Base-by-base conservation (phyloP, 2,888 invertebrate species). In the Drosophila tanythrix region DNA sequence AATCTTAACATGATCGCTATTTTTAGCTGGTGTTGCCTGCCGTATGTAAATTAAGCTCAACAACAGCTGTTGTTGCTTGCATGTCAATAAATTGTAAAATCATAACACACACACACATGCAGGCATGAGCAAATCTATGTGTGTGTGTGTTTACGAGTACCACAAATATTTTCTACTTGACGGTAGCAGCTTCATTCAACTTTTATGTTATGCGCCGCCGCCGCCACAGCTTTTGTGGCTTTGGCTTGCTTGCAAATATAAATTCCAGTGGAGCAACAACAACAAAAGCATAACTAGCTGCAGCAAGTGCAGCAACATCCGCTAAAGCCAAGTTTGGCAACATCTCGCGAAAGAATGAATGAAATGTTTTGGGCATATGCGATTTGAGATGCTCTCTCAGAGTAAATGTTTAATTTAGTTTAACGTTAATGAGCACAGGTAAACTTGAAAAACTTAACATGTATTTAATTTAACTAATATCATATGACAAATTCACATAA, bases 241-340 rank as follows among this genome's bases (percentile, higher is more conserved):
- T 61, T 77, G 53, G 64, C 51, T 46, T 38, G 33, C 31, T 43
- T 59, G 52, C 33, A 68, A 76, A 76, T 68, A 65, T 63, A 79
- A 77, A 79, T 79, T 81, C 72, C 81, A 76, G 31, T 46, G 64
- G 58, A 55, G 40, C 53, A 52, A 13, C 58, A 62, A 11, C 36
- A 71, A 61, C 38, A 57, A 18, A 31, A 21, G 21, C 27, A 53
- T 29, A n/a, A 65, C 38, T 35, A 64, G 36, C 64, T 29, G 21
- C 61, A 66, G 56, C 76, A 75, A 76, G 70, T 80, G 81, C 71
- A 76, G 59, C 64, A 81, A 81, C 60, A 79, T 81, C 78, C 78
- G 78, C 62, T 61, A 25, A 66, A 48, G 40, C 57, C 78, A 78
- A 81, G 48, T 66, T 66, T 69, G 60, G 73, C 62, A 78, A 72